A percentile compares a stretch with the other conserved stretches of the same genome.
Conservation (phyloP, 2,888 invertebrate genomes). For the Callyntrura guangdongensis region DNA sequence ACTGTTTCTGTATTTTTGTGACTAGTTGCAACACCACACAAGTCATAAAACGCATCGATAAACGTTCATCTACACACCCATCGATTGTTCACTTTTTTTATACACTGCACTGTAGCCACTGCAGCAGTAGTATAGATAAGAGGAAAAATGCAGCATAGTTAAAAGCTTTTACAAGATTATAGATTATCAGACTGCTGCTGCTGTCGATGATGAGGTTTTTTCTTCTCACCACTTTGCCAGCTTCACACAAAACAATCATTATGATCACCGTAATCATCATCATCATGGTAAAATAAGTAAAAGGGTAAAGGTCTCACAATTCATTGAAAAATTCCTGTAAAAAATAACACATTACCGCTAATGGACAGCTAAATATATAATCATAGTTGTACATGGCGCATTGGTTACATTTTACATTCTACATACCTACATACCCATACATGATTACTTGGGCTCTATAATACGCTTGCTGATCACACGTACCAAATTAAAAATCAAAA, state of each 20-base stretch:
- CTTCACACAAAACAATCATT: neutral
- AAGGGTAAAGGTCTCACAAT: slow-evolving; percentile 73
- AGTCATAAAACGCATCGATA: slow-evolving; percentile 21
- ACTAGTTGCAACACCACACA: neutral
- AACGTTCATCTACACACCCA: slow-evolving; percentile 2
- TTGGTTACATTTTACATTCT: neutral
- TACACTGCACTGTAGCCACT: no score
- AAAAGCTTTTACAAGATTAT: neutral
- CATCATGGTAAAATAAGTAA: slow-evolving; percentile 69
- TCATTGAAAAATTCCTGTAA: slow-evolving; percentile 11
- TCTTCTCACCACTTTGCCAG: slow-evolving; percentile 1
- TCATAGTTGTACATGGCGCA: neutral
- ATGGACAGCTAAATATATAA: slow-evolving; percentile 27
- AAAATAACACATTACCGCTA: slow-evolving; percentile 10
- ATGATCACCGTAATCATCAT: slow-evolving; percentile 16
- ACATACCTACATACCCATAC: neutral
- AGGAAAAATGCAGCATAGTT: neutral
- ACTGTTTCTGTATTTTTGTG: neutral
- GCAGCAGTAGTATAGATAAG: neutral
- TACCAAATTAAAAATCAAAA: neutral
- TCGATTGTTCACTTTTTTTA: slow-evolving; percentile 34
- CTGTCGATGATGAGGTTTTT: slow-evolving; percentile 2
- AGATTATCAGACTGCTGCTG: slow-evolving; percentile 27
- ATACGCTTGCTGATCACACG: neutral
- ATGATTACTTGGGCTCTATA: neutral